These are phyloP conservation scores for Amphibalanus amphitrite DNA, from an alignment of 1,140 invertebrate genomes.

Conservation along the genomic window DNA sequence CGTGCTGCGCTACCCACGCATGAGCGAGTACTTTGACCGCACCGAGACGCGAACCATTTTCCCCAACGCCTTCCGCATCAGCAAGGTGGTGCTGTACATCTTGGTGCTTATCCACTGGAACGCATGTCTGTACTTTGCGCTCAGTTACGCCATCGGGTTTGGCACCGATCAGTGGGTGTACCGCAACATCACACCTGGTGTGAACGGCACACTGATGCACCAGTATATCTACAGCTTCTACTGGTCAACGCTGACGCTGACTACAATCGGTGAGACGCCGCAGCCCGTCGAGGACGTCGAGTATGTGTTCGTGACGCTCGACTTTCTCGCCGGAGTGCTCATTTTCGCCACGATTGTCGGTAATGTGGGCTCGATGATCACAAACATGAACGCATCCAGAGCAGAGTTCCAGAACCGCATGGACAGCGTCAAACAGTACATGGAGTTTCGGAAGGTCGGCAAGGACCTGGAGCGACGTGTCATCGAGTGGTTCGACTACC, in stretches of 20 bases:
- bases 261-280: constrained; percentile 70
- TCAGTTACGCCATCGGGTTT: constrained; percentile 78
- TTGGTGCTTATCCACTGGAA: constrained; percentile 94
- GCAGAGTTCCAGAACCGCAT: constrained; percentile 90
- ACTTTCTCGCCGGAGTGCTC: constrained; percentile 53
- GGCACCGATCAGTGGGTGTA: constrained; percentile 76
- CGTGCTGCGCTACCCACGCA: constrained; percentile 54
- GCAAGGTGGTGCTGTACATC: constrained; percentile 70
- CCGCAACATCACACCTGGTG: constrained; percentile 27
- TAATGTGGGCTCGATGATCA: constrained; percentile 90
- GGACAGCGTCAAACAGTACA: constrained; percentile 92
- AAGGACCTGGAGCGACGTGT: constrained; percentile 74
- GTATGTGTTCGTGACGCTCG: constrained; percentile 71
- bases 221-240: constrained; percentile 83
- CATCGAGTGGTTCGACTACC: constrained; percentile 93
- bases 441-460: constrained; percentile 71
- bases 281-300: constrained; percentile 69
- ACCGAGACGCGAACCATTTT: constrained; percentile 85
- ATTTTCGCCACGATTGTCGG: constrained; percentile 24
- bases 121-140: constrained; percentile 83
- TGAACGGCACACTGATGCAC: constrained; percentile 48
- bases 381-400: constrained; percentile 86
- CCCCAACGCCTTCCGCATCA: constrained; percentile 75
- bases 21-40: constrained; percentile 79
- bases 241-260: constrained; percentile 88